Evolutionary conservation across 2,113 vertebrate species (phyloP).

Genomic region (Myxocyprinus asiaticus): DNA sequence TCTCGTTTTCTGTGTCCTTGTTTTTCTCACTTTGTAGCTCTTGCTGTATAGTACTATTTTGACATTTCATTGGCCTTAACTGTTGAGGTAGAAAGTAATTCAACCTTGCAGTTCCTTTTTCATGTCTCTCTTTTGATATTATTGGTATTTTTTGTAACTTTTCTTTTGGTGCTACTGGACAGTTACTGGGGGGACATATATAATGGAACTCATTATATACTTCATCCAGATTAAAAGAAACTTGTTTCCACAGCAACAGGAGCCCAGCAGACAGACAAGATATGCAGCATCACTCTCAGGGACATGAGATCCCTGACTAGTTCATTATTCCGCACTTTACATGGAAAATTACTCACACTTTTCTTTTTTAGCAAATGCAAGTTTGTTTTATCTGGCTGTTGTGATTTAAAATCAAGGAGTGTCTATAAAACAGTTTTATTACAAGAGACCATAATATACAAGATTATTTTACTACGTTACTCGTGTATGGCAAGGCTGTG

Average conservation of each 20-base stretch:
- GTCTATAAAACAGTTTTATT: neutral
- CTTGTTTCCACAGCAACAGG: neutral
- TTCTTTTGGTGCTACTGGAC: neutral
- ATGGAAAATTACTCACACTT: neutral
- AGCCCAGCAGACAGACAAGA: conserved; percentile 19
- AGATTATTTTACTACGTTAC: too few species aligned
- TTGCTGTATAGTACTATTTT: conserved; percentile 13
- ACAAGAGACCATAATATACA: too few species aligned
- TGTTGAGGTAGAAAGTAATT: neutral
- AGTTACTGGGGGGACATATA: too few species aligned
- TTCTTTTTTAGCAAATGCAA: neutral
- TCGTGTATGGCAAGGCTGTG: too few species aligned
- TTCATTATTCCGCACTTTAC: conserved; percentile 25
- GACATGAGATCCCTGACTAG: conserved; percentile 1
- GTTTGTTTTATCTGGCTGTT: neutral
- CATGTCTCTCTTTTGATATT: conserved; percentile 6
- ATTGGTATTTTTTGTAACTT: conserved; percentile 17
- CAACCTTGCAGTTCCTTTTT: conserved; percentile 10
- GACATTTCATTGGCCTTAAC: neutral
- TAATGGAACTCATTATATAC: too few species aligned
- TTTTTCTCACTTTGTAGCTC: conserved; percentile 21
- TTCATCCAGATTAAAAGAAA: conserved; percentile 18
- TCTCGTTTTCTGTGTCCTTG: neutral
- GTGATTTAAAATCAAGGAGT: neutral
- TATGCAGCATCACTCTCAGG: conserved; percentile 15